A percentile compares a stretch with the other conserved stretches of the same genome.
Conservation (phyloP, 2,888 invertebrate species). For the Mermis nigrescens region DNA sequence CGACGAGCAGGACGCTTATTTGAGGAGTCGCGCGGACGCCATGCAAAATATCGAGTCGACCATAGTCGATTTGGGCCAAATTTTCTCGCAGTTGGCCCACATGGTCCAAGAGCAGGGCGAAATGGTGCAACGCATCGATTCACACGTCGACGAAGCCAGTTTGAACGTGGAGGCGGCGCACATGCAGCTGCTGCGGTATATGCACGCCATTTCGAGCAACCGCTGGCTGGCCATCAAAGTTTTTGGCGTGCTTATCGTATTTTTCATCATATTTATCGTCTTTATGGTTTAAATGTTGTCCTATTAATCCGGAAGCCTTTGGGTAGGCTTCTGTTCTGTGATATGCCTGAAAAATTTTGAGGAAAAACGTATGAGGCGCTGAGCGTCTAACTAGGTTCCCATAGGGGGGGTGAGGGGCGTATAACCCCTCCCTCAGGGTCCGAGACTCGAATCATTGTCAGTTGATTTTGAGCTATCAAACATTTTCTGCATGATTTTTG, state of each 20-base stretch:
- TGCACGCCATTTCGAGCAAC: conserved; percentile 85
- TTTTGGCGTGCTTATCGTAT: conserved; percentile 89
- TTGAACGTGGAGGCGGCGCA: conserved; percentile 95
- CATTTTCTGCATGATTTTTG: no score
- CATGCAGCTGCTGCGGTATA: conserved; percentile 86
- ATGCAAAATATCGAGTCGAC: conserved; percentile 99
- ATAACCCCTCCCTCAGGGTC: no score
- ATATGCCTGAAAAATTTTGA: no score
- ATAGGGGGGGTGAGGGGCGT: no score
- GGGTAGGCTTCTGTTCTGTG: no score
- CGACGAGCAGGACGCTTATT: not conserved
- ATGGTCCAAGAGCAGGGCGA: conserved; percentile 99
- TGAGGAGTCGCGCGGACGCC: not conserved
- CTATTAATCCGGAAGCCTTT: no score
- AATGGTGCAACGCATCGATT: conserved; percentile 83
- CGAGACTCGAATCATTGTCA: no score
- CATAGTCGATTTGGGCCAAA: conserved; percentile 93
- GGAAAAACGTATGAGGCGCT: no score
- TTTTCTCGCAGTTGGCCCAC: conserved; percentile 47
- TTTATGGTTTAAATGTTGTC: conserved; percentile 72
- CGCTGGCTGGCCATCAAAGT: conserved; percentile 98
- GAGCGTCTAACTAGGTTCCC: no score
- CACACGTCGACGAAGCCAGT: conserved; percentile 81
- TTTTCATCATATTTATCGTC: conserved; percentile 95
- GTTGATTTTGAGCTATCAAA: no score